Conservation (phyloP, 2,113 vertebrate species). For the Caretta caretta region DNA sequence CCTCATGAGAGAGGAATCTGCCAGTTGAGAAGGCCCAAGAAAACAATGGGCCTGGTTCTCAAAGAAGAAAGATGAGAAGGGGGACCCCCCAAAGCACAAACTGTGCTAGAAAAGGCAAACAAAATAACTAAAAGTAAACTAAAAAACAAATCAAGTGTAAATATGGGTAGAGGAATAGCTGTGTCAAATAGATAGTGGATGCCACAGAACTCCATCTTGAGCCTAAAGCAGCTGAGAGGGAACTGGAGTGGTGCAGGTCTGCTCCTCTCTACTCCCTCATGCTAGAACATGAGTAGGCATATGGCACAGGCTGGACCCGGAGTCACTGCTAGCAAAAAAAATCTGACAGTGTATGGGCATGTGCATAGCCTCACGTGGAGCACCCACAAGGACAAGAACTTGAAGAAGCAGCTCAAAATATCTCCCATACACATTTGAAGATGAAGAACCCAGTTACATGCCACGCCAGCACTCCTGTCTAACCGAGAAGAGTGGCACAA, state of each 20-base stretch:
- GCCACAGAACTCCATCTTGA: neutral
- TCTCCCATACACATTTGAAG: neutral
- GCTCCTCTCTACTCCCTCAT: neutral
- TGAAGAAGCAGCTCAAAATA: neutral
- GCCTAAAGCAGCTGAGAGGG: neutral
- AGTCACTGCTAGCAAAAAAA: neutral
- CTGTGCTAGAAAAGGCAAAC: neutral
- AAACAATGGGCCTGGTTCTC: neutral
- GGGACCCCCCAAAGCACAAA: neutral
- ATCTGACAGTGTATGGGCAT: neutral
- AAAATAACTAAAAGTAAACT: neutral
- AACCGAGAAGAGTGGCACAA: neutral
- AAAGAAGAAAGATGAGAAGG: neutral
- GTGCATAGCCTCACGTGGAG: neutral
- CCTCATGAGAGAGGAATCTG: neutral
- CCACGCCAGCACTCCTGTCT: accelerated
- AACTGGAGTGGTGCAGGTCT: neutral
- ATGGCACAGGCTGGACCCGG: neutral
- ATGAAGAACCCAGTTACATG: neutral
- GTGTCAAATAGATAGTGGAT: neutral
- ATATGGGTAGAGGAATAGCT: neutral
- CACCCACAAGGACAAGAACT: neutral
- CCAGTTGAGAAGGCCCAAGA: neutral
- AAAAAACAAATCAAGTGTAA: neutral
- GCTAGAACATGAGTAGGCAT: neutral